Base-by-base conservation (phyloP, 2,797 vertebrate genomes). In the Hemitrygon akajei region DNA sequence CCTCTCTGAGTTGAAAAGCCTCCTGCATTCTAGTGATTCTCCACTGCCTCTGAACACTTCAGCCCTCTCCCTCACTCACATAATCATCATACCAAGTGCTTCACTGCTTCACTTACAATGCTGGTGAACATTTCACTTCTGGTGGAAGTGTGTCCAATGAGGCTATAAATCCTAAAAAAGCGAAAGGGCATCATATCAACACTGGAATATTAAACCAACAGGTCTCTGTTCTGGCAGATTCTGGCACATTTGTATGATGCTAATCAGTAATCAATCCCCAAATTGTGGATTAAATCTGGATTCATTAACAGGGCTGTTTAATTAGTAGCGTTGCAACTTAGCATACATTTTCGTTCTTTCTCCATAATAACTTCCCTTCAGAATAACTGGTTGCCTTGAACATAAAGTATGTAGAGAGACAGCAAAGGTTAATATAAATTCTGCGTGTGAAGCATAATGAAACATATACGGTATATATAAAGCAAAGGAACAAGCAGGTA, bases 391-490 rank as follows among this genome's bases (percentile, higher is more conserved):
- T n/a, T 14, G 30, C 60, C 58, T 18, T 86, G 30, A n/a, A 16
- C n/a, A 89, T 20, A 69, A 58, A 75, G 69, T 7, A 16, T n/a
- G 47, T 93, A 20, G 40, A 75, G 30, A n/a, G 71, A 75, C 27
- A 75, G 47, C 40, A 76, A 93, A 75, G 71, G 10, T 47, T n/a
- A 76, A 93, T n/a, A 75, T 71, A 76, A 93, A 93, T 56, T 56
- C 71, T 76, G 71, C 10, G 56, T 30, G 47, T 40, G 71, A 92
- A 30, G 25, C 37, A 20, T 66, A 9, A 66, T 40, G 71, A 27
- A 75, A 73, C 34, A 47, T 58, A 11, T n/a, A n/a, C n/a, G n/a
- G n/a, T n/a, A n/a, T 30, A 56, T 75, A 56, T 18, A 93, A 47
- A 75, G 12, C 20, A 71, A 47, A 30, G 56, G 71, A 75, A 75